Evolutionary conservation across 2,888 invertebrate species (phyloP).

Genomic region (Stegophylla sp.): DNA sequence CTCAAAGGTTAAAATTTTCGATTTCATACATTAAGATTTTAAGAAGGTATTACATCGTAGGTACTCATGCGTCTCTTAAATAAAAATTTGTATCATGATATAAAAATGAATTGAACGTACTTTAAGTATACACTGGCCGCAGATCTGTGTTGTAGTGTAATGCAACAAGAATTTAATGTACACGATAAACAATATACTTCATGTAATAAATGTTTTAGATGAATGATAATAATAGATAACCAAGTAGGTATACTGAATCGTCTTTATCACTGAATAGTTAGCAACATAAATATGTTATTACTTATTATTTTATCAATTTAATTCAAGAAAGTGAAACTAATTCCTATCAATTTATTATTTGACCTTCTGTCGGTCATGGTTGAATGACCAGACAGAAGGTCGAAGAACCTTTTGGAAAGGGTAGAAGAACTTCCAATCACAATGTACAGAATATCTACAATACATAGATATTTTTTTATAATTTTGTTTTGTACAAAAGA

Average conservation of each 20-base stretch:
- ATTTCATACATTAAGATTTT: no score
- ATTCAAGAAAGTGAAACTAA: slow-evolving; percentile 56
- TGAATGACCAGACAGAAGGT: no score
- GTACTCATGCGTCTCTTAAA: no score
- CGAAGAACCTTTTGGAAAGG: no score
- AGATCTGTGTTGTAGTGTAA: neutral
- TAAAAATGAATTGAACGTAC: neutral
- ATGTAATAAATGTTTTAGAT: neutral
- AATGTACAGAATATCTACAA: no score
- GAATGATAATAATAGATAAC: neutral
- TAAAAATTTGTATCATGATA: neutral
- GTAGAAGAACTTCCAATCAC: slow-evolving; percentile 9
- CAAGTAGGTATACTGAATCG: neutral
- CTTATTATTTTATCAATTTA: neutral
- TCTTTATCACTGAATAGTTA: neutral
- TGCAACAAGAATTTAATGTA: neutral
- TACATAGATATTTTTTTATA: no score
- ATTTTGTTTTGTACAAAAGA: no score
- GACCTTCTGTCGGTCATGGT: slow-evolving; percentile 47
- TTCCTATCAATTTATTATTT: slow-evolving; percentile 45
- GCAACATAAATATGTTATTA: no score
- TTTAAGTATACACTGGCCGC: neutral
- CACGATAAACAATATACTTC: neutral
- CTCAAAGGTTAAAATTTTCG: no score
- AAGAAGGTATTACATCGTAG: neutral